Base-by-base conservation (phyloP, 2,797 vertebrate species). In the Gobionotothen gibberifrons region DNA sequence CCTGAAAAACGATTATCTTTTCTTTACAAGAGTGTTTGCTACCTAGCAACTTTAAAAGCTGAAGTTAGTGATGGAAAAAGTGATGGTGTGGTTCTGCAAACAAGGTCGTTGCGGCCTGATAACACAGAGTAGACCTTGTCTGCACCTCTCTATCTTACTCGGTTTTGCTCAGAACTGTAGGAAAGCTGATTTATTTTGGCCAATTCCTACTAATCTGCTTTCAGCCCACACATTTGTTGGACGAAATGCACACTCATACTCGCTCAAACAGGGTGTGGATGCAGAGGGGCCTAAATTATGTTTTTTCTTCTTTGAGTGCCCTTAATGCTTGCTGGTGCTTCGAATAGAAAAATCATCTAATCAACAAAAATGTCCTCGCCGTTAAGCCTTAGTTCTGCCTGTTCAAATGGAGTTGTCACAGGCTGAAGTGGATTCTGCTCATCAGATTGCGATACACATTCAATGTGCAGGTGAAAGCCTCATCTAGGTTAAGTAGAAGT, bases 201-300 rank as follows among this genome's bases (percentile, higher is more conserved):
- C 52, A 73, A 66, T 54, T 72, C 67, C 10, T 55, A n/a, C 63
- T 80, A 79, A 88, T 80, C 80, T 86, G 74, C 81, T 88, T 77
- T 67, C 72, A 79, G 60, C 75, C 69, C 64, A 84, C 84, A 79
- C 79, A 19, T 75, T 76, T 68, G 48, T 54, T 68, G 59, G 59
- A 75, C 17, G 12, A 79, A 72, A 61, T 46, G 29, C 36, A 47
- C 72, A 46, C 40, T 5, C 56, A 2, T 29, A 39, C 49, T 17
- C 63, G 62, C 21, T 54, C 43, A 21, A 49, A 59, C 60, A 26
- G 43, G 55, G 57, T 11, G 40, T 43, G 42, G 43, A 52, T 2
- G 0, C 65, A n/a, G 21, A 16, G 32, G 62, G 42, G 48, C 74
- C 48, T 66, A 59, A 69, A 83, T 85, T 78, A 47, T 82, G 85